Evolutionary conservation across 2,113 vertebrate species (phyloP).

Genomic region (Seriola aureovittata): DNA sequence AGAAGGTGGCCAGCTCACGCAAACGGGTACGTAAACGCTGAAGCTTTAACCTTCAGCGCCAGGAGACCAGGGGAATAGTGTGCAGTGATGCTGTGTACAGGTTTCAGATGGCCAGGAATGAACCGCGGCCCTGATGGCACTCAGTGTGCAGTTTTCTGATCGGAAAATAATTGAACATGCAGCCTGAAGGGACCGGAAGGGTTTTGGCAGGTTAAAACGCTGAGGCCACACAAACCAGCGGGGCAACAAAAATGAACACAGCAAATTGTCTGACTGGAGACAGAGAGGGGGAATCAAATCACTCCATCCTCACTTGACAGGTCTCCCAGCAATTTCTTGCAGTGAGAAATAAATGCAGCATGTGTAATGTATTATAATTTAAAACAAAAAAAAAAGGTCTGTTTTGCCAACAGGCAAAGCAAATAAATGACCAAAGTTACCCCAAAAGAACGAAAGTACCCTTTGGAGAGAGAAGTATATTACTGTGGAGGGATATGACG

Average conservation of each 20-base stretch:
- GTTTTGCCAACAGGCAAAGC: not conserved
- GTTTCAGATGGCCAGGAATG: not conserved
- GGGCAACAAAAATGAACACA: not conserved
- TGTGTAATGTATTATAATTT: not conserved
- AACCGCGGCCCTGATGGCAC: not conserved
- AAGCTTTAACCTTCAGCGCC: not conserved
- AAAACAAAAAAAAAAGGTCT: not conserved
- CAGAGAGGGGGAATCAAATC: not conserved
- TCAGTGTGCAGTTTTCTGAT: conserved; percentile 1
- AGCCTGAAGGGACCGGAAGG: conserved; percentile 20
- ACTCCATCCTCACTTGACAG: not conserved
- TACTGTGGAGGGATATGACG: not conserved
- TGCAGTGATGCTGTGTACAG: not conserved
- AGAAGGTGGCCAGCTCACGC: conserved; percentile 92
- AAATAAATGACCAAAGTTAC: not conserved
- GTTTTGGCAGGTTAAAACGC: not conserved
- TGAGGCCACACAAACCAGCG: not conserved
- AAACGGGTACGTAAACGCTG: conserved; percentile 87
- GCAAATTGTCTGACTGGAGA: not conserved
- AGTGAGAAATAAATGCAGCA: not conserved
- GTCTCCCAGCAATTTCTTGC: not conserved
- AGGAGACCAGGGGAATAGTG: not conserved
- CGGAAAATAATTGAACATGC: conserved; percentile 29
- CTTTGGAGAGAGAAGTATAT: not conserved
- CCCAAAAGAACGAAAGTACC: not conserved